Conservation (phyloP, 2,113 vertebrate genomes). For the Amblyornis subalaris region DNA sequence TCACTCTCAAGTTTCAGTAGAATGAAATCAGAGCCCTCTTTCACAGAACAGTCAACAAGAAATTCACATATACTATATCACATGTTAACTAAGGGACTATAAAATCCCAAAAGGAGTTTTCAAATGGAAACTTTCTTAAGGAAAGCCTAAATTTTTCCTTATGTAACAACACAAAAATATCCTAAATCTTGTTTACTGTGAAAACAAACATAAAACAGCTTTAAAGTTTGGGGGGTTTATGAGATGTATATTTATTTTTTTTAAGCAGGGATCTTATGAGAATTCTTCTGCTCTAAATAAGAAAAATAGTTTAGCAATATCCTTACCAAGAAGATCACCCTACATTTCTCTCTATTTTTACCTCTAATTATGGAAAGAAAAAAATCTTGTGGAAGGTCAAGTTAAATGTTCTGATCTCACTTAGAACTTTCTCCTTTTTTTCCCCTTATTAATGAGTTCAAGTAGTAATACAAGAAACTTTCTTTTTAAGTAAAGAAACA, state of each 20-base stretch:
- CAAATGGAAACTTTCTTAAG: background rate
- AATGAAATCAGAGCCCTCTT: background rate
- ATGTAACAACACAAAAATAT: background rate
- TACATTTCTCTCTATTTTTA: slow-evolving; percentile 45
- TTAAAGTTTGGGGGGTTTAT: background rate
- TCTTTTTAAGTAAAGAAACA: background rate
- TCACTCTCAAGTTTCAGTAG: background rate
- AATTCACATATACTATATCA: background rate
- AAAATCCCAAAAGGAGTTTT: background rate
- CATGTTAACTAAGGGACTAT: background rate
- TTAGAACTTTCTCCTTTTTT: background rate
- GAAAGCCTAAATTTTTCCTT: background rate
- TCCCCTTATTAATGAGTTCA: background rate
- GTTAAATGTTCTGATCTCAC: background rate
- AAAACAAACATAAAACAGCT: background rate
- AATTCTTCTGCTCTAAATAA: slow-evolving; percentile 6
- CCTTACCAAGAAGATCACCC: slow-evolving; percentile 9
- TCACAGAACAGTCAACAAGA: background rate
- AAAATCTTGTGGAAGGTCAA: background rate
- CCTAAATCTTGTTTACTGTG: background rate
- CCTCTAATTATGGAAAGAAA: slow-evolving; percentile 19
- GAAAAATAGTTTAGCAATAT: background rate
- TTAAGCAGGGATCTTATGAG: background rate
- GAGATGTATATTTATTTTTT: background rate
- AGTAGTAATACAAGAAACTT: background rate